Base-by-base conservation (phyloP, 2,113 vertebrate species). In the Gavialis gangeticus region DNA sequence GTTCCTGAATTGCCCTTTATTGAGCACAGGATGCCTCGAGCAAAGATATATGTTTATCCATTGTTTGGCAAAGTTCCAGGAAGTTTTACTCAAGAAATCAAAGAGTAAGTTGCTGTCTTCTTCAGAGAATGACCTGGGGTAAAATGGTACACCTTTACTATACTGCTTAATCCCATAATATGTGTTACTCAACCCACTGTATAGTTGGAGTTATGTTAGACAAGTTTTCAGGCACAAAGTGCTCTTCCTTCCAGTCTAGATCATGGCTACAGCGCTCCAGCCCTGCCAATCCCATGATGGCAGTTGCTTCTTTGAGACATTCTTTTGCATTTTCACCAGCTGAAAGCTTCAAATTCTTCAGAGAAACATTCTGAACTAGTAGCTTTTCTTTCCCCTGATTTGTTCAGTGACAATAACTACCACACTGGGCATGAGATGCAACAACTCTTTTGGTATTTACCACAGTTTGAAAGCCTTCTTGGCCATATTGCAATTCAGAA, bases 381-480 rank as follows among this genome's bases (percentile, higher is more conserved):
- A 37, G 55, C 21, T 91, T 84, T 15, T 79, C 17, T 75, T 30
- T 82, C 37, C 79, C 58, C 62, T 75, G 62, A 63, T 6, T 15
- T 56, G 28, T 58, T 91, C 30, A 16, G 30, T 69, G 18, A 12
- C 75, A 63, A 19, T 77, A 88, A 77, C 55, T 55, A 15, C 27
- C 85, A 15, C 14, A 71, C 1, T 1, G 57, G 30, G 57, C 25
- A 71, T 85, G 77, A 64, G n/a, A 88, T 80, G 82, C 79, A 82
- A 25, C 3, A 79, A 82, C 8, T 59, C 57, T 10, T 64, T 91
- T 92, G 86, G 82, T 77, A 75, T 13, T 89, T 81, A 25, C 77
- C 76, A 27, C 62, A 93, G 57, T 46, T 93, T 73, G 46, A 95
- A 95, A 88, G 58, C 21, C 66, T 81, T 22, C 21, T 90, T 82